Percentiles rank a stretch among this genome's conserved stretches.
Conservation (phyloP, 2,888 invertebrate genomes). For the Agrotis segetum region DNA sequence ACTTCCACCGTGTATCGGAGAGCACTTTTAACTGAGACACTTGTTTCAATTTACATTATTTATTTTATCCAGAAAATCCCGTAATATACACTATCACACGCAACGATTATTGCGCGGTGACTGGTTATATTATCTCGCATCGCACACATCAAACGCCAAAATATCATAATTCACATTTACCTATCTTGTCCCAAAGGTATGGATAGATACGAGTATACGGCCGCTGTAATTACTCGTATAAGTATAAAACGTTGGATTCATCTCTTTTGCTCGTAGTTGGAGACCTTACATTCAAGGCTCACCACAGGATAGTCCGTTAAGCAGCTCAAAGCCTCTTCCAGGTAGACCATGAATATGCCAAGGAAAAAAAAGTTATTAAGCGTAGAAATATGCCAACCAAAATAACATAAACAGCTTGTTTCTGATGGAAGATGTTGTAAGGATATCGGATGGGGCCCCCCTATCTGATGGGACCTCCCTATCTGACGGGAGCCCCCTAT, state of each 20-base stretch:
- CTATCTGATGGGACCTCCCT: too few relatives aligned
- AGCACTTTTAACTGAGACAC: not conserved
- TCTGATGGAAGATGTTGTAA: too few relatives aligned
- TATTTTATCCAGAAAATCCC: not conserved
- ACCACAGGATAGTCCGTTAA: too few relatives aligned
- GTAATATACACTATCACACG: not conserved
- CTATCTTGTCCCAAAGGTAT: not conserved
- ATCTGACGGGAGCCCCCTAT: too few relatives aligned
- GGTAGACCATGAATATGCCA: too few relatives aligned
- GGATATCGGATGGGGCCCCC: too few relatives aligned
- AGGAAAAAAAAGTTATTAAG: too few relatives aligned
- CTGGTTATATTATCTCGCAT: not conserved
- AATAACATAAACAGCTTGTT: too few relatives aligned
- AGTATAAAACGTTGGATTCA: not conserved
- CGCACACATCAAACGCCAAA: not conserved
- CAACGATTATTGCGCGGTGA: conserved; percentile 8
- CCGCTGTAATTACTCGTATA: not conserved
- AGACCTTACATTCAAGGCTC: too few relatives aligned
- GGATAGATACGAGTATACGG: not conserved
- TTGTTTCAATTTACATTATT: not conserved
- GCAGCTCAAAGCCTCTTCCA: too few relatives aligned
- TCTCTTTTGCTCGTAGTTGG: not conserved
- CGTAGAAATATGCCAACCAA: too few relatives aligned
- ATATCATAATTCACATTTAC: not conserved
- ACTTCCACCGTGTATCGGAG: not conserved